A percentile compares a stretch with the other conserved stretches of the same genome.
Conservation (phyloP, 64 coral and sea anemone genomes). For the Stichodactyla mertensii region DNA sequence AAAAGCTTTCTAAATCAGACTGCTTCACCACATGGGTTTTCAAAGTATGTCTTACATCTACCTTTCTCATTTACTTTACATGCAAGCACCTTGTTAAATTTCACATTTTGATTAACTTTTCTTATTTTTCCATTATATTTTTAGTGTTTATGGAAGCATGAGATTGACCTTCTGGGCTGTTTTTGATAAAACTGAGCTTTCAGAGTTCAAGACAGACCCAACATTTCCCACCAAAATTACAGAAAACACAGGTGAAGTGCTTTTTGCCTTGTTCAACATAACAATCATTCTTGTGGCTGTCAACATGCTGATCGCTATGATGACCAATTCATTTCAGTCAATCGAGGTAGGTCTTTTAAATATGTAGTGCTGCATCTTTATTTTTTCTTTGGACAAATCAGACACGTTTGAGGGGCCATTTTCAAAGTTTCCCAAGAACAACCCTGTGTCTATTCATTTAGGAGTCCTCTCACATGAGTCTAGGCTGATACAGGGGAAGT, state of each 20-base stretch:
- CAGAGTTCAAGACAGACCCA: conserved; percentile 34
- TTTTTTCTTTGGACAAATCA: too few relatives aligned
- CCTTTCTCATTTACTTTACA: not conserved
- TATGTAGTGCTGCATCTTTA: too few relatives aligned
- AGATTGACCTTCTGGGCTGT: conserved; percentile 67
- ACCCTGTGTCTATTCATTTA: too few relatives aligned
- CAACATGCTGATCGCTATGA: conserved; percentile 92
- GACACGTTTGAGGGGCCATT: too few relatives aligned
- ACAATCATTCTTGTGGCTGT: conserved; percentile 56
- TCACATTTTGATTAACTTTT: not conserved
- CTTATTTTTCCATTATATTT: not conserved
- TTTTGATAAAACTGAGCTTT: conserved; percentile 70
- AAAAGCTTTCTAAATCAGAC: conserved; percentile 31
- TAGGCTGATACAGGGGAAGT: too few relatives aligned
- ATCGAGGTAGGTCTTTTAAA: conserved; percentile 35
- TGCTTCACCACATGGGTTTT: conserved; percentile 37
- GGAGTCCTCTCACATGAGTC: too few relatives aligned
- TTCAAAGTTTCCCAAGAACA: too few relatives aligned
- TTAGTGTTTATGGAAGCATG: conserved; percentile 56
- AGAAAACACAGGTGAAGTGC: conserved; percentile 54
- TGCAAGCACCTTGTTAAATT: not conserved
- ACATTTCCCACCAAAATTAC: conserved; percentile 61
- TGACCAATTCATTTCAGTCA: conserved; percentile 76
- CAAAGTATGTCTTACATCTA: conserved; percentile 43
- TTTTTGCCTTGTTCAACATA: conserved; percentile 69